Conservation (phyloP, 2,113 vertebrate genomes). For the Pogonocichla stellata region DNA sequence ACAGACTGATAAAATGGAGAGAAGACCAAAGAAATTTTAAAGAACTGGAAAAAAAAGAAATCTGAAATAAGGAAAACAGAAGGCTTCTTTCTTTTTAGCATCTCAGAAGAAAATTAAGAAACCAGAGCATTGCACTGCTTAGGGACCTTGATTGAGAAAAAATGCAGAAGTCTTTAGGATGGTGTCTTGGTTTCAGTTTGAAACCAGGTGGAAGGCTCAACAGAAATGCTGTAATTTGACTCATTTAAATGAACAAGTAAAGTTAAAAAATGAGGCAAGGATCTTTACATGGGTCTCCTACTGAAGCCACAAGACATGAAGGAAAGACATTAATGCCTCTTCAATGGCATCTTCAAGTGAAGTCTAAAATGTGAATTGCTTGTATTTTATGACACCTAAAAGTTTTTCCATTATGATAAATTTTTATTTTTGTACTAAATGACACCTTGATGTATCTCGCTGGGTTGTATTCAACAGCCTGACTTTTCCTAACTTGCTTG, state of each 20-base stretch:
- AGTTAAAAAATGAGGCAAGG: background rate
- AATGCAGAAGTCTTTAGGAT: background rate
- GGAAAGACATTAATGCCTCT: background rate
- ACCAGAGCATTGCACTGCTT: background rate
- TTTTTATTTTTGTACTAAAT: background rate
- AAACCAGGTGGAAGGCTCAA: background rate
- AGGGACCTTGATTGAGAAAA: background rate
- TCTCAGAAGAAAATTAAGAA: background rate
- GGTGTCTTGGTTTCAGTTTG: no score
- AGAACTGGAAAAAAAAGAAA: background rate
- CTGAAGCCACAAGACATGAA: background rate
- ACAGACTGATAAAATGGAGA: background rate
- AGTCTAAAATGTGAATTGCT: background rate
- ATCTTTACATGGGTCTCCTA: background rate
- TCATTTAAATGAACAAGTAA: background rate
- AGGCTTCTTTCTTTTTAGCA: background rate
- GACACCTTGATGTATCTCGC: background rate
- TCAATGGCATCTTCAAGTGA: background rate
- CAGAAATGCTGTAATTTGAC: background rate
- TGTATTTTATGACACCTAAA: background rate
- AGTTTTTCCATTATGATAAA: background rate
- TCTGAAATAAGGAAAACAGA: background rate
- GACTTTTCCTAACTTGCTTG: background rate
- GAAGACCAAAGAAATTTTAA: background rate
- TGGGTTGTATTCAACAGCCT: background rate